Conservation (phyloP, 2,888 invertebrate genomes). For the Leistus spinibarbis region DNA sequence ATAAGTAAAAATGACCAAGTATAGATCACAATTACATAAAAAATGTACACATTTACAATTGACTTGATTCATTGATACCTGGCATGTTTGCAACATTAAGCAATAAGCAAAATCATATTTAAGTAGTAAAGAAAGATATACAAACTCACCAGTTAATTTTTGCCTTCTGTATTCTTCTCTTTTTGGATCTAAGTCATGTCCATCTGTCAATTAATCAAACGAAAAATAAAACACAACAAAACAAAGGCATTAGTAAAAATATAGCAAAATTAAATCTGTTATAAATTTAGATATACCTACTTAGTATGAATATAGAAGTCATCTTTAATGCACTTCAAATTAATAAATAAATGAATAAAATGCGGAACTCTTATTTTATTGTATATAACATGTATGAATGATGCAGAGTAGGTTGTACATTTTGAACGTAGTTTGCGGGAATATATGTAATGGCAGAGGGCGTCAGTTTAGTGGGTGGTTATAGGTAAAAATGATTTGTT, state of each 20-base stretch:
- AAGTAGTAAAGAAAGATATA: constrained; percentile 11
- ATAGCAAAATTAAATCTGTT: neutral
- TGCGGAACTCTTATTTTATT: neutral
- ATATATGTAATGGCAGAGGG: neutral
- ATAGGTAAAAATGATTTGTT: neutral
- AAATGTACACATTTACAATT: neutral
- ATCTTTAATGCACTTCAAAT: neutral
- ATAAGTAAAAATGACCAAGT: neutral
- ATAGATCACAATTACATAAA: neutral
- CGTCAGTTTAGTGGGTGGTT: neutral
- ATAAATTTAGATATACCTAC: no score
- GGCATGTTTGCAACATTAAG: constrained; percentile 13
- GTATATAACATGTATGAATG: no score
- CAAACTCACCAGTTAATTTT: constrained; percentile 52
- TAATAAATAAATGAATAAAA: neutral
- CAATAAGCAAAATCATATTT: constrained; percentile 1
- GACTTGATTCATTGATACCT: neutral
- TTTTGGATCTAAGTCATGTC: constrained; percentile 16
- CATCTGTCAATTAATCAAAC: constrained; percentile 37
- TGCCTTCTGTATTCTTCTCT: constrained; percentile 52
- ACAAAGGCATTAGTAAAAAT: neutral
- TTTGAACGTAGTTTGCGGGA: neutral
- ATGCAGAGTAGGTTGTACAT: neutral
- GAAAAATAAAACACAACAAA: constrained; percentile 18
- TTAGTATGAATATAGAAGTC: no score